These are phyloP conservation scores for Orestias chungarensis DNA, from an alignment of 2,797 vertebrate genomes.

Conservation along the genomic window DNA sequence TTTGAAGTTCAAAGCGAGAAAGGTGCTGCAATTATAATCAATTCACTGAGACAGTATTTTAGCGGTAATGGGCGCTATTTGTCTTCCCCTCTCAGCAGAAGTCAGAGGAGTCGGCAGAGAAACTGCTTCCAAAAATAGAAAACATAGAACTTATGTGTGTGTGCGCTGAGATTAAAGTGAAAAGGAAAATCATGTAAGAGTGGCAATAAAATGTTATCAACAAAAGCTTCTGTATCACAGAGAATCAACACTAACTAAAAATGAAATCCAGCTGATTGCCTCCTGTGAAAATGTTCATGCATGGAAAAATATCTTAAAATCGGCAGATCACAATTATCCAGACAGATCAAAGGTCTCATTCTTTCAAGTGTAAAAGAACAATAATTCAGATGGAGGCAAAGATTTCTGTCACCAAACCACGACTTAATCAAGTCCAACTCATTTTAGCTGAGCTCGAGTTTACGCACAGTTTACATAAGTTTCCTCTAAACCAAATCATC, in stretches of 20 bases:
- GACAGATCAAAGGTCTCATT: not conserved
- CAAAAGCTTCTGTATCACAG: not conserved
- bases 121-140: too few relatives aligned
- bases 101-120: not conserved
- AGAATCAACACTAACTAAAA: not conserved
- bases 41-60: not conserved
- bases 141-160: too few relatives aligned
- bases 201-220: too few relatives aligned
- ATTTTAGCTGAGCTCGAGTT: not conserved
- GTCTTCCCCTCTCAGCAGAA: not conserved
- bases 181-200: too few relatives aligned
- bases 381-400: not conserved
- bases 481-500: not conserved
- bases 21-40: not conserved
- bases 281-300: not conserved
- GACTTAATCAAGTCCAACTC: not conserved
- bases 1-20: slow-evolving; percentile 8
- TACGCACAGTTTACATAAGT: not conserved
- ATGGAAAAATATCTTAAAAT: not conserved
- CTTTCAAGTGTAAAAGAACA: not conserved
- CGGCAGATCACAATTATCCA: not conserved
- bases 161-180: not conserved
- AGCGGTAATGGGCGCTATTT: not conserved
- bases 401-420: not conserved
- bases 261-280: slow-evolving; percentile 42